Evolutionary conservation across 2,113 vertebrate species (phyloP).

Genomic region (Dipodomys spectabilis): DNA sequence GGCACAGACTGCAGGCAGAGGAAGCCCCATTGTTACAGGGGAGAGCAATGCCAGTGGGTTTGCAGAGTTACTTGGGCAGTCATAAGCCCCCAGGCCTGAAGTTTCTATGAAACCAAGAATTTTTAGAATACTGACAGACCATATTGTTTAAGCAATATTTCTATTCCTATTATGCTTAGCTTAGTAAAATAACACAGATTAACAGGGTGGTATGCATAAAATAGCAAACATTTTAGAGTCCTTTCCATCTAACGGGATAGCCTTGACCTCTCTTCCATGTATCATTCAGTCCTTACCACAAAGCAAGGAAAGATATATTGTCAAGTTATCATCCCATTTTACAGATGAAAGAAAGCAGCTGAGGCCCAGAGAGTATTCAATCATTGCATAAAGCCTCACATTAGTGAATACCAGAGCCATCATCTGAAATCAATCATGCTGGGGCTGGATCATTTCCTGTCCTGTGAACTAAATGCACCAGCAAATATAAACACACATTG

Average conservation of each 20-base stretch:
- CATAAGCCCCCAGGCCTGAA: neutral
- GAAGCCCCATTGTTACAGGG: rapidly evolving
- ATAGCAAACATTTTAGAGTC: neutral
- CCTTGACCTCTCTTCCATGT: neutral
- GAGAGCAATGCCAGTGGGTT: too few relatives aligned
- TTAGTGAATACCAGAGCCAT: neutral
- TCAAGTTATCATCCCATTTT: neutral
- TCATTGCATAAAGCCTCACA: neutral
- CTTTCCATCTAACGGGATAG: neutral
- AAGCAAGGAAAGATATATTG: neutral
- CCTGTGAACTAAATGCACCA: slow-evolving; percentile 3
- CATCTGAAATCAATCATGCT: neutral
- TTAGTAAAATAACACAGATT: neutral
- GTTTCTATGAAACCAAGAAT: neutral
- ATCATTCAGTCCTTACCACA: neutral
- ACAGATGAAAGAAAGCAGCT: slow-evolving; percentile 23
- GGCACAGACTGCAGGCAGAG: neutral
- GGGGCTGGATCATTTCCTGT: neutral
- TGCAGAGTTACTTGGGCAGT: neutral
- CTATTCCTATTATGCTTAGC: neutral
- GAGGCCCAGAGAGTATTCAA: neutral
- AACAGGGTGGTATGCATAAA: neutral
- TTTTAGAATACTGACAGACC: neutral
- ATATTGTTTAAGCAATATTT: neutral
- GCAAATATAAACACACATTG: neutral